Evolutionary conservation across 2,797 vertebrate species (phyloP), one percentile per base, ranked within the genome.

Genomic region (Selene dorsalis): DNA sequence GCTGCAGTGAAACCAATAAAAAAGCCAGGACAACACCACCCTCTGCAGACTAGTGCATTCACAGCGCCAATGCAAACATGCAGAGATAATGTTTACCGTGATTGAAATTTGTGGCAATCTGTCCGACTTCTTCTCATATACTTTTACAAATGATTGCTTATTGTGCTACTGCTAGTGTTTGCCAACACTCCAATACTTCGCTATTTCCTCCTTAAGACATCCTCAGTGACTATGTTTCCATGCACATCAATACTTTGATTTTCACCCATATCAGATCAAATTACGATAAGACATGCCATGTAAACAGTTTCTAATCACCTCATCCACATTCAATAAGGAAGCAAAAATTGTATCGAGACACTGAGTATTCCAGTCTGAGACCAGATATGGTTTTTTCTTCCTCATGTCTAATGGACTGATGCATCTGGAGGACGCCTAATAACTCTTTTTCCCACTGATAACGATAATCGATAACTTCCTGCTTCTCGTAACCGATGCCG

Each of bases 1-100:
- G 28, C 24, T 11, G 55, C 18, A 16, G 75, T 59, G 47, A 35
- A 55, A 60, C 62, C n/a, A 52, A 48, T 41, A n/a, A 43, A 47
- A n/a, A 69, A 59, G 52, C 26, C 26, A 6, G 8, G 32, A 35
- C 32, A 28, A 47, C 17, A 56, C 20, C 39, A 59, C 28, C 12
- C 10, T 47, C 16, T 35, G 13, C n/a, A 41, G 35, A 41, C 24
- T 41, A 32, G 67, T 30, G 45, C 20, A 28, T 39, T 61, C 4
- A 59, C 8, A 47, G 17, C 14, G 13, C n/a, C 24, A 18, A 18
- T 39, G 35, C 35, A 10, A 43, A 43, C 6, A 48, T 26, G 22
- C 50, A 53, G 22, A 13, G 13, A 53, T 26, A 14, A 26, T 14
- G 50, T 39, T 39, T 39, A 39, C 38, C 10, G 3, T 39, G 38